A percentile compares a stretch with the other conserved stretches of the same genome.
Evolutionary conservation across 2,888 invertebrate genomes (phyloP).

Genomic region (Drosophila imparisetae): DNA sequence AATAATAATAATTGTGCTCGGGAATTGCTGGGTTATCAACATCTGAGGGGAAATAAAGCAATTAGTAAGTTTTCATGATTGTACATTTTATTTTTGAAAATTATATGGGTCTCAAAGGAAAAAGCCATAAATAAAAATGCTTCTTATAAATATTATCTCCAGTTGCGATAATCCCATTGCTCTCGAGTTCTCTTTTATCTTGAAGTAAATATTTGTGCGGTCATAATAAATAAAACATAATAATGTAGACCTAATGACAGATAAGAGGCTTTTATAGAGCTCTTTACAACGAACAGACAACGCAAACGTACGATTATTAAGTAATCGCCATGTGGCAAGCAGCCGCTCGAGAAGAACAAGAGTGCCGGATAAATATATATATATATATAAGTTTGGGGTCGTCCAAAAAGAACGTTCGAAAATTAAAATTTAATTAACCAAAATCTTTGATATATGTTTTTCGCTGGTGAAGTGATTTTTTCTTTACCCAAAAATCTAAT

Average conservation of each 20-base stretch:
- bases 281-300: not conserved
- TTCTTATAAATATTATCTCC: slow-evolving; percentile 26
- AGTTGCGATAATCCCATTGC: slow-evolving; percentile 29
- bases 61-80: slow-evolving; percentile 11
- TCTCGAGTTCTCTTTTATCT: slow-evolving; percentile 32
- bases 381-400: not conserved
- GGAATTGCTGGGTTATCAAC: slow-evolving; percentile 37
- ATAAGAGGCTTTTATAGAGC: slow-evolving; percentile 43
- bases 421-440: not conserved
- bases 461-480: not conserved
- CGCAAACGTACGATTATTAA: slow-evolving; percentile 17
- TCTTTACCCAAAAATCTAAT: too few species aligned
- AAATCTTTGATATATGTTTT: not conserved
- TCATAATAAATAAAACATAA: slow-evolving; percentile 18
- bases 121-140: not conserved
- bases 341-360: not conserved
- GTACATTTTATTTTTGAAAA: not conserved
- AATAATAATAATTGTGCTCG: not conserved
- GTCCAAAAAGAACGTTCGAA: not conserved
- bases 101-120: not conserved
- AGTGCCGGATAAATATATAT: not conserved
- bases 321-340: slow-evolving; percentile 44
- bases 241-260: slow-evolving; percentile 36
- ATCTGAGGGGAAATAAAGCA: not conserved
- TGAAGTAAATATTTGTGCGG: slow-evolving; percentile 25